Conservation (phyloP, 2,888 invertebrate genomes). For the Drosophila tanythrix region DNA sequence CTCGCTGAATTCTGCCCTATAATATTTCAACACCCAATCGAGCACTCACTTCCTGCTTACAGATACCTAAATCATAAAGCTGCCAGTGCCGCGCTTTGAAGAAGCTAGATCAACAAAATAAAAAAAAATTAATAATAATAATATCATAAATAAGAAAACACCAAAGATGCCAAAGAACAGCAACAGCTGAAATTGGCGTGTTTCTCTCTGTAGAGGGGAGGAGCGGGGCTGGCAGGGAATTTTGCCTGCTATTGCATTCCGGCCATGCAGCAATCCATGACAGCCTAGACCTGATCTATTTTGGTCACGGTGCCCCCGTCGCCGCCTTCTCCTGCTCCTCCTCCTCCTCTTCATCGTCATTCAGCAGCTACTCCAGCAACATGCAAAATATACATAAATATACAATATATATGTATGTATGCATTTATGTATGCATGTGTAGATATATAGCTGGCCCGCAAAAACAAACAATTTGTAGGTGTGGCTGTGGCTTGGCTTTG, state of each 20-base stretch:
- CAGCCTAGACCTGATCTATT: slow-evolving; percentile 83
- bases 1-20: slow-evolving; percentile 41
- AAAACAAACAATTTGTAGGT: slow-evolving; percentile 79
- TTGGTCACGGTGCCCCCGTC: slow-evolving; percentile 57
- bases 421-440: slow-evolving; percentile 1
- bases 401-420: slow-evolving; percentile 6
- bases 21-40: slow-evolving; percentile 75
- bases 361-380: slow-evolving; percentile 41
- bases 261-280: slow-evolving; percentile 77
- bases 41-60: slow-evolving; percentile 69
- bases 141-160: slow-evolving; percentile 10
- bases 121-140: neutral
- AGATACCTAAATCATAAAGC: slow-evolving; percentile 49
- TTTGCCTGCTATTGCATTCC: slow-evolving; percentile 67
- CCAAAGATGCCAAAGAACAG: slow-evolving; percentile 45
- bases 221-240: neutral
- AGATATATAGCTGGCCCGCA: slow-evolving; percentile 13
- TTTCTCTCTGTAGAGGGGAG: slow-evolving; percentile 18
- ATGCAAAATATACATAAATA: slow-evolving; percentile 61
- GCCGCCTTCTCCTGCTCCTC: slow-evolving; percentile 17
- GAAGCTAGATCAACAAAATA: slow-evolving; percentile 20
- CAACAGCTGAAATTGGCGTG: slow-evolving; percentile 63
- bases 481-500: slow-evolving; percentile 62
- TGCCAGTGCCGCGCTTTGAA: slow-evolving; percentile 55
- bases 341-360: neutral